Evolutionary conservation across 2,888 invertebrate genomes (phyloP).

Genomic region (Cryptus viduatorius): DNA sequence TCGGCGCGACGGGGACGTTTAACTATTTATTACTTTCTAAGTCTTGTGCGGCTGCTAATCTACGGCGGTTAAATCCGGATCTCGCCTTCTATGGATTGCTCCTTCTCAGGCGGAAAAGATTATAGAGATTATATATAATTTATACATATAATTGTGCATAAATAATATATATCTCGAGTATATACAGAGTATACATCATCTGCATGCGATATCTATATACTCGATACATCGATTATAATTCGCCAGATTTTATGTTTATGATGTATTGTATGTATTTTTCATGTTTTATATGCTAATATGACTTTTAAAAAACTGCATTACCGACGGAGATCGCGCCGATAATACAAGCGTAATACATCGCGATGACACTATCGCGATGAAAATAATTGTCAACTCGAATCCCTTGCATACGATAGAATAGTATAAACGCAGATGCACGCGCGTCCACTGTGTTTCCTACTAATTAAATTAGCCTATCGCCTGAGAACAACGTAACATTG

Average conservation of each 20-base stretch:
- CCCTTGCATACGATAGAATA: slow-evolving; percentile 42
- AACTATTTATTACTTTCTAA: background rate
- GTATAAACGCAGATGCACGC: slow-evolving; percentile 58
- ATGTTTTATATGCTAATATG: too few relatives aligned
- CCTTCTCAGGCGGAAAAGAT: too few relatives aligned
- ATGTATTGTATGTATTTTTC: too few relatives aligned
- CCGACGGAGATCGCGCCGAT: slow-evolving; percentile 25
- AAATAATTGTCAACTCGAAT: slow-evolving; percentile 56
- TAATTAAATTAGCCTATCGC: slow-evolving; percentile 81
- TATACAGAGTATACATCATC: too few relatives aligned
- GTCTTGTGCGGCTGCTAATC: too few relatives aligned
- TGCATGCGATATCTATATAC: too few relatives aligned
- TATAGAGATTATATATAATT: too few relatives aligned
- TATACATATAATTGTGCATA: slow-evolving; percentile 5
- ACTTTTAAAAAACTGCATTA: background rate
- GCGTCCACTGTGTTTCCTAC: slow-evolving; percentile 74
- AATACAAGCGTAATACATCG: slow-evolving; percentile 28
- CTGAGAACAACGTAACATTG: slow-evolving; percentile 47
- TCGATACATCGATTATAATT: too few relatives aligned
- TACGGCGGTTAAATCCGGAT: too few relatives aligned
- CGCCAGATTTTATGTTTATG: background rate
- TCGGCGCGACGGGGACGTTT: background rate
- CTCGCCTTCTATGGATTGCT: too few relatives aligned
- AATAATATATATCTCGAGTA: background rate
- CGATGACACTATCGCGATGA: slow-evolving; percentile 45